phyloP scores from a whole-genome alignment of 53 echinoderm and acorn worm species.

The Temnopleurus reevesii region DNA sequence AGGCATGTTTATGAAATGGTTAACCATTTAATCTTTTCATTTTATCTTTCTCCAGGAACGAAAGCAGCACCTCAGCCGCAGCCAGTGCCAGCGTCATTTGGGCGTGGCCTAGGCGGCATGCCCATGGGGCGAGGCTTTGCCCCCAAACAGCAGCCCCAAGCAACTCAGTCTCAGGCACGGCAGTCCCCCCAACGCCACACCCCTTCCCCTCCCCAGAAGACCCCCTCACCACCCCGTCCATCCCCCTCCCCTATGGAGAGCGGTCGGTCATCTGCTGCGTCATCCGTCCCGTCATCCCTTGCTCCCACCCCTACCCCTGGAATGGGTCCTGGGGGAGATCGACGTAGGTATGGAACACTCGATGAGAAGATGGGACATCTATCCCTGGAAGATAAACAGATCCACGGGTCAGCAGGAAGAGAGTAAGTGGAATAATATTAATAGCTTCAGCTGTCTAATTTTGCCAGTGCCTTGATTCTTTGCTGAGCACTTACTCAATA shows the following conservation, averaged over 20 bases:
- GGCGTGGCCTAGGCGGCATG: constrained; percentile 65
- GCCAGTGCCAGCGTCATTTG: constrained; percentile 55
- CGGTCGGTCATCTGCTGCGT: background rate
- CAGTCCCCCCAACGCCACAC: background rate
- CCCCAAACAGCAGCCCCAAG: constrained; percentile 30
- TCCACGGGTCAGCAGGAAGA: constrained; percentile 67
- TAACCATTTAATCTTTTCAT: too few relatives aligned
- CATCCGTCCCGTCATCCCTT: background rate
- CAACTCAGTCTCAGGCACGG: background rate
- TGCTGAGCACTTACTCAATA: too few relatives aligned
- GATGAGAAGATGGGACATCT: constrained; percentile 48
- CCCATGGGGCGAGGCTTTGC: constrained; percentile 23
- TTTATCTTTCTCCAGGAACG: background rate
- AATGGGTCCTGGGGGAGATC: constrained; percentile 32
- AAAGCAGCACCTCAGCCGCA: background rate
- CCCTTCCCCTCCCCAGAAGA: background rate
- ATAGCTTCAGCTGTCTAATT: too few relatives aligned
- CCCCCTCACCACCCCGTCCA: background rate
- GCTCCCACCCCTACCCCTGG: background rate
- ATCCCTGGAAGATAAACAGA: constrained; percentile 20
- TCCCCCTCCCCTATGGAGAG: constrained; percentile 15
- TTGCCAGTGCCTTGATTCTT: too few relatives aligned
- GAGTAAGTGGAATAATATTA: too few relatives aligned
- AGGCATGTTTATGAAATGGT: too few relatives aligned
- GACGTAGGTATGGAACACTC: background rate